Evolutionary conservation across 2,888 invertebrate genomes (phyloP), one percentile per base, ranked within the genome.

Genomic region (Ophioninae sp.): DNA sequence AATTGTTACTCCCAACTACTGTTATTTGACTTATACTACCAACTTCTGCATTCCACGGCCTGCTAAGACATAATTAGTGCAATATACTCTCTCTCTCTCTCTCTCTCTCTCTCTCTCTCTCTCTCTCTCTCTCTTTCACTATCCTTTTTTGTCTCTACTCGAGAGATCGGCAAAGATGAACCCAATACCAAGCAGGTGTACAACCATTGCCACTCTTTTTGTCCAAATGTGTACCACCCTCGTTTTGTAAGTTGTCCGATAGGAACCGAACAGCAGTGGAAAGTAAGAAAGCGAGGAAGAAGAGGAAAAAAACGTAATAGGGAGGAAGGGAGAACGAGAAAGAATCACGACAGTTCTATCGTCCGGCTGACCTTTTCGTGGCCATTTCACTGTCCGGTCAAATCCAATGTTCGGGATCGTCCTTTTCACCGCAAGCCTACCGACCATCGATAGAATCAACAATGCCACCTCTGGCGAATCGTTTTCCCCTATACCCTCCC

Each of bases 281-380:
- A 17, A 56, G n/a, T n/a, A n/a, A 50, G 62, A 5, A 2, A 50
- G 21, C 37, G 50, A 37, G 39, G 13, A 20, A 2, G 23, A 7
- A 8, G 30, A 50, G 30, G 39, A 20, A 50, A 20, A n/a, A 10
- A 50, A 2, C 44, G 50, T 39, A 23, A 50, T 20, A 68, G 68
- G 20, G 20, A 50, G 50, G 17, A 17, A 50, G 50, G 13, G 50
- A 10, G 44, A 44, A 44, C 8, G 44, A 61, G 62, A 62, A 17
- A 61, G 61, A 61, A 10, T 13, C 23, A 23, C 23, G 7, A 7
- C 37, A 39, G n/a, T 6, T 73, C 17, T 44, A 41, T 61, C 57
- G 23, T 20, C 30, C 39, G 75, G 50, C 50, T 79, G 75, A 70
- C 75, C 75, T 79, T 82, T 75, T 61, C 59, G 20, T 62, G 62